Evolutionary conservation across 2,888 invertebrate species (phyloP).

Genomic region (Drosophila ustulata): DNA sequence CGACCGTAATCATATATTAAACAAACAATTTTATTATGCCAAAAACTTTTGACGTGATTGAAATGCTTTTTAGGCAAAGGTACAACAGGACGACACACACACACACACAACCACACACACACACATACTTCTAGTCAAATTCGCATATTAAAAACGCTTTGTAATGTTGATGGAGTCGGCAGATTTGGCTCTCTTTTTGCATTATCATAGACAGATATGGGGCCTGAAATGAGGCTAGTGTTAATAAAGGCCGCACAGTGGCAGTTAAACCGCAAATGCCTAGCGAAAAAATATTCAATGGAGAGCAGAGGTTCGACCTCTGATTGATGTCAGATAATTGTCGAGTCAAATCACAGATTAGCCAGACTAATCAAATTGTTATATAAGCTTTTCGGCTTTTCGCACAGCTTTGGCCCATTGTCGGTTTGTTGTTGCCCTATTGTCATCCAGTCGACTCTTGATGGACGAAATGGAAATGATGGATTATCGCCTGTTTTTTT

Average conservation of each 20-base stretch:
- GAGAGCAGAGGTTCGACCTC: not conserved
- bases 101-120: not conserved
- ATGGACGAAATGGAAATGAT: conserved; percentile 65
- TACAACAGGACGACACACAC: conserved; percentile 21
- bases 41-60: conserved; percentile 74
- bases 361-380: not conserved
- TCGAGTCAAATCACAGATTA: not conserved
- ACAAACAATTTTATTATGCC: conserved; percentile 60
- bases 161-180: conserved; percentile 44
- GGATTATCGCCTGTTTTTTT: conserved; percentile 60
- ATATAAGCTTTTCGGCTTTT: not conserved
- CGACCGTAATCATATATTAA: conserved; percentile 32
- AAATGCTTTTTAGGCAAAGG: conserved; percentile 67
- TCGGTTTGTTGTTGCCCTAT: conserved; percentile 19
- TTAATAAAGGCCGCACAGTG: conserved; percentile 26
- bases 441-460: conserved; percentile 37
- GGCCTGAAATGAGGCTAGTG: conserved; percentile 10
- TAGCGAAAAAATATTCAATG: not conserved
- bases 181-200: conserved; percentile 38
- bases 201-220: conserved; percentile 41
- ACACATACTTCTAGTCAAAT: not conserved
- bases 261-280: not conserved
- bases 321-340: not conserved
- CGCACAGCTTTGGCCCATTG: conserved; percentile 23
- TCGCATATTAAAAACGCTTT: conserved; percentile 28